Conservation (phyloP, 2,888 invertebrate genomes). For the Entomobrya proxima region DNA sequence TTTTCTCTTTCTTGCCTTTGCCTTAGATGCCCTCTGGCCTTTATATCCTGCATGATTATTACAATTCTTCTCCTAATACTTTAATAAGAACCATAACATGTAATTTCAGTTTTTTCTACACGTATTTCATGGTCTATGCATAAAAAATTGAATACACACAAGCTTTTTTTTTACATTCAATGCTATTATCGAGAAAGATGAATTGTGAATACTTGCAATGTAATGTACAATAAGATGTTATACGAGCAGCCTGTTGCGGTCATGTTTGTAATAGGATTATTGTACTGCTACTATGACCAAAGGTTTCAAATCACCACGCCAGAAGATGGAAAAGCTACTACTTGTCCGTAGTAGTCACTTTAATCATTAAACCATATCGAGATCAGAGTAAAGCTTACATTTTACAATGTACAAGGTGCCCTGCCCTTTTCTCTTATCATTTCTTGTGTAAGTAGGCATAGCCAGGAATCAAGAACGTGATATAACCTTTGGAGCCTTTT, state of each 20-base stretch:
- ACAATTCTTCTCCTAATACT: conserved; percentile 37
- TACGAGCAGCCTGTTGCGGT: not conserved
- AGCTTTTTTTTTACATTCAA: not conserved
- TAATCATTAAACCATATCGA: conserved; percentile 42
- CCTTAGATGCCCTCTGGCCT: conserved; percentile 50
- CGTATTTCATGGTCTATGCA: not conserved
- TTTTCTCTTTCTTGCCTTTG: not conserved
- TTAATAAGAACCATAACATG: conserved; percentile 37
- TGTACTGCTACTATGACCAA: conserved; percentile 6
- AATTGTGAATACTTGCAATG: not conserved
- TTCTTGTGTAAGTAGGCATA: not conserved
- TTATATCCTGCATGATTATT: conserved; percentile 56
- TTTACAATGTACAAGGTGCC: conserved; percentile 34
- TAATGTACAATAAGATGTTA: not conserved
- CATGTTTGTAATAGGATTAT: conserved; percentile 45
- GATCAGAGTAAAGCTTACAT: conserved; percentile 36
- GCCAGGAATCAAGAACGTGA: not conserved
- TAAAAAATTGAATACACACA: not conserved
- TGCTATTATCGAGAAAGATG: not conserved
- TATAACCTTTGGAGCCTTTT: conserved; percentile 11
- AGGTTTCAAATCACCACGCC: conserved; percentile 45
- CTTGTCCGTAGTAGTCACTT: not conserved
- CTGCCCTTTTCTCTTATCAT: conserved; percentile 45
- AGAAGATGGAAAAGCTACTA: conserved; percentile 27
- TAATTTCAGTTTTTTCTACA: conserved; percentile 29